Evolutionary conservation across 1,140 invertebrate genomes (phyloP), one percentile per base, ranked within the genome.

Genomic region (Caenorhabditis brenneri): DNA sequence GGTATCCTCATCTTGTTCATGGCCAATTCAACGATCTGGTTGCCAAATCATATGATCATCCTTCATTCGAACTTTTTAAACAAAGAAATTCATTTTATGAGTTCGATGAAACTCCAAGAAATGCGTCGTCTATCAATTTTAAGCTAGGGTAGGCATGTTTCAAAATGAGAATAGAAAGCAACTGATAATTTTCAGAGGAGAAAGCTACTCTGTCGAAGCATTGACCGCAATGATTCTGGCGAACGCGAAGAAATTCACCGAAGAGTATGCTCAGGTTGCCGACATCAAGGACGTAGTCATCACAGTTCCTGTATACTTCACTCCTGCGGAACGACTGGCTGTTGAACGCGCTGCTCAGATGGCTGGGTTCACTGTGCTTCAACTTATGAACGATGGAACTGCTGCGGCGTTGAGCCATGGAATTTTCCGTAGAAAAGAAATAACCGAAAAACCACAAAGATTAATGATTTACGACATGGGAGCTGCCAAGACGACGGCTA

Each of bases 381-480:
- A 98, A 90, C 55, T 91, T n/a, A 82, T 90, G 6, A 87, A 86
- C 49, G 85, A 89, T 58, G 88, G 88, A 51, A 83, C 91, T 89
- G 86, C 90, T 86, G 95, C 98, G 86, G 97, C 96, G 10, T 93
- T 99, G n/a, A 99, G 99, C 91, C 99, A 98, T 92, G 98, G 97
- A 0, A 96, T 99, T 83, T 97, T 97, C 90, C 92, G 96, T 86
- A 93, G 95, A 4, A 97, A 97, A 92, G 95, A 97, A 90, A 97
- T 99, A 88, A 99, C 98, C 91, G 95, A 95, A 87, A 95, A 96
- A 4, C 93, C 95, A n/a, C 84, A 96, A 90, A 95, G 97, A 88
- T 94, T 98, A 49, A 93, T 98, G 90, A 97, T 99, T 91, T 99
- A 96, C 91, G 97, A 99, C 91, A 97, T 99, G 95, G 98, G 98